Percentiles rank a stretch among this genome's conserved stretches.
Conservation (phyloP, 2,888 invertebrate genomes). For the Lymantria dispar region DNA sequence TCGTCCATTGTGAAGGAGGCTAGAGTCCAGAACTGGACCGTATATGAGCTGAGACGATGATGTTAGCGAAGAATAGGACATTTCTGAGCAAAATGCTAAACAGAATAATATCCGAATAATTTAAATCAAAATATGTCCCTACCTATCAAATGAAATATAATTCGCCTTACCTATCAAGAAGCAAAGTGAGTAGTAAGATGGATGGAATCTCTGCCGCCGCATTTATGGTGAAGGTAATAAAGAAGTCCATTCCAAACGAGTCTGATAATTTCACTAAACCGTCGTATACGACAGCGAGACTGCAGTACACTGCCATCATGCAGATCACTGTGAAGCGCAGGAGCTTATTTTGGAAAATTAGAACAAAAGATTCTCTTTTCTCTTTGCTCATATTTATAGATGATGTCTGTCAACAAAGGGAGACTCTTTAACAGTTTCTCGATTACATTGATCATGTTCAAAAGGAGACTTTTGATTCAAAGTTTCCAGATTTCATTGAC, state of each 20-base stretch:
- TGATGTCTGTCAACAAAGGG: background rate
- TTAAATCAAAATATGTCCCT: too few species aligned
- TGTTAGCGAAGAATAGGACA: too few species aligned
- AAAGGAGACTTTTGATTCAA: too few species aligned
- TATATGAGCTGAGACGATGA: too few species aligned
- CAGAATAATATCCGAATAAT: too few species aligned
- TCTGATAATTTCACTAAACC: conserved; percentile 56
- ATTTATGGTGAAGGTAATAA: conserved; percentile 53
- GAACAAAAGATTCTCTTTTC: background rate
- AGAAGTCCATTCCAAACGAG: conserved; percentile 55
- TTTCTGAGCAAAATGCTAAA: too few species aligned
- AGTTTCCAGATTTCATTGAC: too few species aligned
- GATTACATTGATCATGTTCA: too few species aligned
- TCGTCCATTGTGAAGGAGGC: too few species aligned
- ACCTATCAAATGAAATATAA: background rate
- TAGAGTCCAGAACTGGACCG: too few species aligned
- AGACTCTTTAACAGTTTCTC: too few species aligned
- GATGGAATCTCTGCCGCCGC: conserved; percentile 53
- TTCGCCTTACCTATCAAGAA: conserved; percentile 6
- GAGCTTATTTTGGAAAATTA: background rate
- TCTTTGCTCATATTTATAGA: background rate
- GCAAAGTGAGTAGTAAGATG: conserved; percentile 10
- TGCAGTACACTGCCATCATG: conserved; percentile 40
- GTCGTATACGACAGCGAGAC: conserved; percentile 49
- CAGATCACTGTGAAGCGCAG: conserved; percentile 1